Conservation (phyloP, 1,140 invertebrate species). For the Lepidurus apus region DNA sequence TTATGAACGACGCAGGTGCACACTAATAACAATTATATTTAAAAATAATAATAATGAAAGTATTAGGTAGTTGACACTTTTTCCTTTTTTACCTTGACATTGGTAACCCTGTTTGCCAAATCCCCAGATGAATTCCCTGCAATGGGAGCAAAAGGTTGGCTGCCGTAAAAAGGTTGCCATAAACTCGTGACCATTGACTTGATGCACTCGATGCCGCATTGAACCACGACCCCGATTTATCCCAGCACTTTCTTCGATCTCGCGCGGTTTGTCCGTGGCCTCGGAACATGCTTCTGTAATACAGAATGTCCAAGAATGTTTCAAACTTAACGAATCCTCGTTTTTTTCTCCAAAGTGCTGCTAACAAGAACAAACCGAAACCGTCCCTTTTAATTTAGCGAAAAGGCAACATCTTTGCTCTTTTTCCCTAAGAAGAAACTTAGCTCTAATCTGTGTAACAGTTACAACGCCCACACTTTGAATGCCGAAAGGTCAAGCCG, state of each 20-base stretch:
- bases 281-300: conserved; percentile 32
- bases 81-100: conserved; percentile 86
- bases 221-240: conserved; percentile 88
- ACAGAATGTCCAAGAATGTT: no score
- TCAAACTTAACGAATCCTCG: no score
- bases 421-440: no score
- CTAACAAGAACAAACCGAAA: no score
- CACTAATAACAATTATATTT: conserved; percentile 58
- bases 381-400: no score
- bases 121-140: conserved; percentile 97
- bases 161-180: conserved; percentile 98
- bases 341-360: no score
- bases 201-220: conserved; percentile 89
- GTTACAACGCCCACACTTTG: no score
- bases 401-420: no score
- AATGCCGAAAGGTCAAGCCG: no score
- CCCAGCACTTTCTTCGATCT: conserved; percentile 91
- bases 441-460: no score
- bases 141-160: conserved; percentile 98
- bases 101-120: conserved; percentile 99
- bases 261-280: conserved; percentile 52
- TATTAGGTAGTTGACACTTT: conserved; percentile 37
- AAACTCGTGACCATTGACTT: conserved; percentile 98
- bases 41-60: background rate
- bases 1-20: conserved; percentile 98